A percentile compares a stretch with the other conserved stretches of the same genome.
phyloP scores from a whole-genome alignment of 2,888 invertebrate species.

The Scaptomyza cyrtandrae region DNA sequence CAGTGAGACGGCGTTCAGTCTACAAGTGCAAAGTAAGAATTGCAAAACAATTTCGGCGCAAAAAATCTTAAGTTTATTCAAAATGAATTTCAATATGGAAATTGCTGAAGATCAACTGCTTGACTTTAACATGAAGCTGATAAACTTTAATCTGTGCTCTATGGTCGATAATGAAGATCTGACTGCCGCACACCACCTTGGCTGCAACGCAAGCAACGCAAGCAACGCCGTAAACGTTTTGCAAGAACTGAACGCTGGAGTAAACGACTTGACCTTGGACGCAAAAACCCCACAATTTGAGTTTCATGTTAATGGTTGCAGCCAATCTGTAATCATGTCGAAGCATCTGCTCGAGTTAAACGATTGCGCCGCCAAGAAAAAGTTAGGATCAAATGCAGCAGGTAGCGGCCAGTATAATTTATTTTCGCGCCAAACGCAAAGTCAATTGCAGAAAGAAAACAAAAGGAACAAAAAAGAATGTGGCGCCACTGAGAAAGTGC shows the following conservation, averaged over 20 bases:
- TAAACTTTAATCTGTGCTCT: slow-evolving; percentile 31
- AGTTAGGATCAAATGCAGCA: neutral
- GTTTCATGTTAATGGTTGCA: slow-evolving; percentile 54
- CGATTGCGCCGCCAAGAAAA: neutral
- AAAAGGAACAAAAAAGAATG: slow-evolving; percentile 5
- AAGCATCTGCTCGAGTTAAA: neutral
- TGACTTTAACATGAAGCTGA: slow-evolving; percentile 32
- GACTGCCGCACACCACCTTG: neutral
- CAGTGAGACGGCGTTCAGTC: slow-evolving; percentile 12
- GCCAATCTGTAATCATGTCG: neutral
- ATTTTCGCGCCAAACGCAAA: slow-evolving; percentile 33
- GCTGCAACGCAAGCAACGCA: neutral
- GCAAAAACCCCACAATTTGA: slow-evolving; percentile 44
- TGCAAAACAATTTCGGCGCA: slow-evolving; percentile 16
- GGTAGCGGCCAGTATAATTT: neutral
- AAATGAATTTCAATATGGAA: slow-evolving; percentile 3
- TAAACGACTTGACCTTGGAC: slow-evolving; percentile 30
- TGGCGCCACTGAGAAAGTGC: slow-evolving; percentile 34
- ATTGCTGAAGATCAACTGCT: slow-evolving; percentile 38
- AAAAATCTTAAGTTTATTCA: neutral
- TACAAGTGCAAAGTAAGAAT: neutral
- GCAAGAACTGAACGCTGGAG: slow-evolving; percentile 35
- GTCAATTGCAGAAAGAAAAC: slow-evolving; percentile 49
- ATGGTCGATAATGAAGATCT: slow-evolving; percentile 50
- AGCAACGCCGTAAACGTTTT: slow-evolving; percentile 1